Base-by-base conservation (phyloP, 1,140 invertebrate genomes). In the Eriosoma lanigerum region DNA sequence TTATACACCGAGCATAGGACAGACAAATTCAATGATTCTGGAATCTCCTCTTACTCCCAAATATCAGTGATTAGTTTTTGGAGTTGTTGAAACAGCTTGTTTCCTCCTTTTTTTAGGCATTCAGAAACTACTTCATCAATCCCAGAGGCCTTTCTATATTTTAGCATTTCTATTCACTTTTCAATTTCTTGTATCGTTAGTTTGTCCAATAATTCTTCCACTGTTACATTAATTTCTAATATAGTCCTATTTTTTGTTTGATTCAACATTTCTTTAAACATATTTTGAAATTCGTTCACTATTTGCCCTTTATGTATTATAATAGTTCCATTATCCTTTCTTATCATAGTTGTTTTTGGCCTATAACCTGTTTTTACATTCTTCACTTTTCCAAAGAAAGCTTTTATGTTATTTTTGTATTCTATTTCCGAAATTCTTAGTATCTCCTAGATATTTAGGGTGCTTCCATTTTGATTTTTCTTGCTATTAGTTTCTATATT, bases 91-190 rank as follows among this genome's bases (percentile, higher is more conserved):
- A 21, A 5, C 24, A 76, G 73, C n/a, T 46, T 76, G 3, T 50
- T 32, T 64, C 15, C 26, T 15, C 68, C 58, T 32, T 68, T 78
- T 19, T 19, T 26, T 81, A 83, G 83, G 81, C 81, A 83, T 12
- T 84, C 83, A 56, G 82, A 82, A 1, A 81, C 60, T 46, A 84
- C 84, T 46, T 80, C 82, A 81, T 84, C 84, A 17, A 44, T 29
- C 38, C 84, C 84, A 10, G 82, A 75, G n/a, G 84, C 78, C 78
- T 83, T 83, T 19, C 82, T 82, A 56, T 82, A 82, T 52, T 81
- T 60, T 24, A 83, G 56, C 8, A 81, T 66, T 38, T 82, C 82
- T 21, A 83, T 78, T 26, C 81, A 66, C 19, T 10, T 58, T 32
- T 17, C 17, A 21, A 82, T 24, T 54, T 82, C 82, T 62, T 80